These are phyloP conservation scores for Tauraco erythrolophus DNA, from an alignment of 2,113 vertebrate genomes.

Conservation along the genomic window DNA sequence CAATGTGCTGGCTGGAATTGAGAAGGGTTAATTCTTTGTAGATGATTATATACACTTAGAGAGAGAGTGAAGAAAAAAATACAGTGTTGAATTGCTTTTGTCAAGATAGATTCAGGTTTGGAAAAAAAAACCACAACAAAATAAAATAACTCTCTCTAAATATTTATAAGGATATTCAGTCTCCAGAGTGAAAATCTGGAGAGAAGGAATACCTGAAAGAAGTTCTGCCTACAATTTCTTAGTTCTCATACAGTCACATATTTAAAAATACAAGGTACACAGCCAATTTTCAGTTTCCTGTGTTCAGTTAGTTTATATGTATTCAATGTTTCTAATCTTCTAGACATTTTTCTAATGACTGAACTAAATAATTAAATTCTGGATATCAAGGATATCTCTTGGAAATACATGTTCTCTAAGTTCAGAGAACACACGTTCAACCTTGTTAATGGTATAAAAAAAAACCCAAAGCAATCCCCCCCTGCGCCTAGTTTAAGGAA, in stretches of 20 bases:
- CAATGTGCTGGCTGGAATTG: background rate
- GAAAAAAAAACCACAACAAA: background rate
- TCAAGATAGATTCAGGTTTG: background rate
- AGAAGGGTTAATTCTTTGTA: background rate
- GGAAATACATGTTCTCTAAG: background rate
- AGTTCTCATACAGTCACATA: background rate
- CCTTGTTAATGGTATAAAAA: background rate
- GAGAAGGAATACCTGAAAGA: background rate
- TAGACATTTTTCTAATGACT: background rate
- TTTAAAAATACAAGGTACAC: background rate
- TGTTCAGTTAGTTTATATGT: background rate
- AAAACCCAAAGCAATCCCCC: fast-evolving
- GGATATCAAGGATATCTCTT: background rate
- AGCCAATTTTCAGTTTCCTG: background rate
- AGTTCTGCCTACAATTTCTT: background rate
- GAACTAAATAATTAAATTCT: background rate
- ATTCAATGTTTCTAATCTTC: background rate
- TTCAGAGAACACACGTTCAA: background rate
- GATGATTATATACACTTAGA: background rate
- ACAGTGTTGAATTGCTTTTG: background rate
- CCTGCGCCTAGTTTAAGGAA: background rate
- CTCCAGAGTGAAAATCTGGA: background rate
- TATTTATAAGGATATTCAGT: background rate
- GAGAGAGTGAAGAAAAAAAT: background rate
- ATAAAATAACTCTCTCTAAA: background rate